A percentile compares a stretch with the other conserved stretches of the same genome.
Conservation (phyloP, 2,113 vertebrate species). For the Tinamus guttatus region DNA sequence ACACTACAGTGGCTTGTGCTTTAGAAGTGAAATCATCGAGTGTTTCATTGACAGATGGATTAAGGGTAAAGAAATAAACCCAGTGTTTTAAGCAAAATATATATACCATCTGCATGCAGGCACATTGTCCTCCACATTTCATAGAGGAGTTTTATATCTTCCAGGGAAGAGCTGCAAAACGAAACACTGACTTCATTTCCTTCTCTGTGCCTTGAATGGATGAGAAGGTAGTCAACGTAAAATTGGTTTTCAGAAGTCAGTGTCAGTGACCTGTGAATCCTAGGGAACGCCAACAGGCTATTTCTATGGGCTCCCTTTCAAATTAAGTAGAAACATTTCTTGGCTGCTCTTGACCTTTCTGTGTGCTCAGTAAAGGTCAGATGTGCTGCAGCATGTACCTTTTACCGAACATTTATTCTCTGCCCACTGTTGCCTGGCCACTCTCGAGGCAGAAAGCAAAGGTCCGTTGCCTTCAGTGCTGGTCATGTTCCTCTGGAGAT, state of each 20-base stretch:
- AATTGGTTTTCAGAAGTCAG: not conserved
- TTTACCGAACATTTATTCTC: slow-evolving; percentile 12
- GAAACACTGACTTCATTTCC: slow-evolving; percentile 10
- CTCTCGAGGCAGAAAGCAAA: not conserved
- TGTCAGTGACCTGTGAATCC: slow-evolving; percentile 48
- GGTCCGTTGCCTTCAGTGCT: not conserved
- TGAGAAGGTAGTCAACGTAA: not conserved
- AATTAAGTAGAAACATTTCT: slow-evolving; percentile 48
- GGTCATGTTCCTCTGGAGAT: not conserved
- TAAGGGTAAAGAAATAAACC: slow-evolving; percentile 24
- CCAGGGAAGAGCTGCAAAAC: not conserved
- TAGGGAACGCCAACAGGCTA: not conserved
- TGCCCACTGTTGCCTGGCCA: not conserved
- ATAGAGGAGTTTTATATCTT: not conserved
- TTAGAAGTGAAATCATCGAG: not conserved
- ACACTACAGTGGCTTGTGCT: not conserved
- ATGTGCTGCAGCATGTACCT: slow-evolving; percentile 15
- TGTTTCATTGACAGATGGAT: slow-evolving; percentile 29
- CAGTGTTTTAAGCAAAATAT: slow-evolving; percentile 46
- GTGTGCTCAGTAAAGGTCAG: slow-evolving; percentile 58
- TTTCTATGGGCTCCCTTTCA: slow-evolving; percentile 34
- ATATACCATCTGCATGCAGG: not conserved
- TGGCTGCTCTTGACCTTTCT: slow-evolving; percentile 46
- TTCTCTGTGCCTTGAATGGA: not conserved
- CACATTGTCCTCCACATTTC: not conserved